Evolutionary conservation across 2,888 invertebrate species (phyloP).

Genomic region (Eumerus sabulonum): DNA sequence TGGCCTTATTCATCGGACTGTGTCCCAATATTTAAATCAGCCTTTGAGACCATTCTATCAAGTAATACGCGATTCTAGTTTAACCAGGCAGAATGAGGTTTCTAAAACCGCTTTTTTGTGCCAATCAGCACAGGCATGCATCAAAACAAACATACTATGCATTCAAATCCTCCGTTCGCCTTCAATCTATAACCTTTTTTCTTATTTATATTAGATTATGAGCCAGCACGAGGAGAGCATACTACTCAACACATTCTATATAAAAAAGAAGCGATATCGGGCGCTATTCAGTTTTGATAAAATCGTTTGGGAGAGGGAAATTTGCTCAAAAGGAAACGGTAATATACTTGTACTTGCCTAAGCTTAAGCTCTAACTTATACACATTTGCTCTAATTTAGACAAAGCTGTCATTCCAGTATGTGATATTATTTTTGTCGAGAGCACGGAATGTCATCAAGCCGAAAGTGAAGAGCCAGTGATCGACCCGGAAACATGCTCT

Average conservation of each 20-base stretch:
- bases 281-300: constrained; percentile 83
- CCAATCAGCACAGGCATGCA: too few relatives aligned
- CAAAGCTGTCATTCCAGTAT: constrained; percentile 80
- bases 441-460: constrained; percentile 24
- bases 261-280: constrained; percentile 82
- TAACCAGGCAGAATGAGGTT: too few relatives aligned
- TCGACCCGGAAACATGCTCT: too few relatives aligned
- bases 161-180: too few relatives aligned
- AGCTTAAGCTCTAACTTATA: constrained; percentile 1
- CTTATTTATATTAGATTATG: too few relatives aligned
- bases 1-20: too few relatives aligned
- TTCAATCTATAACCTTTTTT: too few relatives aligned
- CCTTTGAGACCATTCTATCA: too few relatives aligned
- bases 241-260: constrained; percentile 81
- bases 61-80: too few relatives aligned
- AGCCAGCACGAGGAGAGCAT: constrained; percentile 71
- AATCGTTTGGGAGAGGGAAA: constrained; percentile 82
- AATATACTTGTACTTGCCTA: neutral
- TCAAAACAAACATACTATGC: too few relatives aligned
- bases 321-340: constrained; percentile 39
- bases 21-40: too few relatives aligned
- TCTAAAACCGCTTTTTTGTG: too few relatives aligned
- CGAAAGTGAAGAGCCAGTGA: neutral
- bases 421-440: constrained; percentile 80
- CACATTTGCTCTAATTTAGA: constrained; percentile 77